Conservation (phyloP, 2,113 vertebrate species). For the Marcusenius ussheri region DNA sequence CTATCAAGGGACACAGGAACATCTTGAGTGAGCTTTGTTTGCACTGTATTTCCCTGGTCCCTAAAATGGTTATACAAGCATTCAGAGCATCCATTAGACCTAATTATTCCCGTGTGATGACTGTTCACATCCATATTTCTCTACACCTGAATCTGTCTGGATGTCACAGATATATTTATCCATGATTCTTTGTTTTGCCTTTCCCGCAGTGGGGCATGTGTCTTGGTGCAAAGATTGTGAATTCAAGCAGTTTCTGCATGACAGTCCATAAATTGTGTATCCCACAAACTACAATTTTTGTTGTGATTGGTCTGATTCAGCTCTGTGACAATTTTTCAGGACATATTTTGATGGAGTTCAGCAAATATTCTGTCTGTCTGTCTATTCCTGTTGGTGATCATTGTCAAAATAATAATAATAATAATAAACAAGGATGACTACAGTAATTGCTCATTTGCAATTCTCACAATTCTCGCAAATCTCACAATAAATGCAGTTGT, state of each 20-base stretch:
- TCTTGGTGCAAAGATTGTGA: neutral
- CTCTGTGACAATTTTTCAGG: neutral
- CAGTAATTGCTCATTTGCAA: neutral
- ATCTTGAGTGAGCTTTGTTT: neutral
- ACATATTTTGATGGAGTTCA: neutral
- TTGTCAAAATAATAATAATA: neutral
- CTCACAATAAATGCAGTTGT: neutral
- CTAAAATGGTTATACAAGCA: neutral
- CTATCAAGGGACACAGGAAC: neutral
- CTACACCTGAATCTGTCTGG: neutral
- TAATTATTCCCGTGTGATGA: neutral
- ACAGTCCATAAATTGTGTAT: neutral
- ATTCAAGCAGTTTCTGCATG: neutral
- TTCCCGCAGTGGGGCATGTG: neutral
- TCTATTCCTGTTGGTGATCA: neutral
- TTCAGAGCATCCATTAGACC: neutral
- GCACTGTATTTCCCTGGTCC: neutral
- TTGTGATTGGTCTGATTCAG: neutral
- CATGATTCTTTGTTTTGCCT: neutral
- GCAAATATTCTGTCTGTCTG: neutral
- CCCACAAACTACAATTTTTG: too few relatives aligned
- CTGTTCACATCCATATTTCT: neutral
- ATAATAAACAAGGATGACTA: neutral
- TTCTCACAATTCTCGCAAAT: neutral
- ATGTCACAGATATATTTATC: neutral